Conservation (phyloP, 2,888 invertebrate species). For the Rutpela maculata region DNA sequence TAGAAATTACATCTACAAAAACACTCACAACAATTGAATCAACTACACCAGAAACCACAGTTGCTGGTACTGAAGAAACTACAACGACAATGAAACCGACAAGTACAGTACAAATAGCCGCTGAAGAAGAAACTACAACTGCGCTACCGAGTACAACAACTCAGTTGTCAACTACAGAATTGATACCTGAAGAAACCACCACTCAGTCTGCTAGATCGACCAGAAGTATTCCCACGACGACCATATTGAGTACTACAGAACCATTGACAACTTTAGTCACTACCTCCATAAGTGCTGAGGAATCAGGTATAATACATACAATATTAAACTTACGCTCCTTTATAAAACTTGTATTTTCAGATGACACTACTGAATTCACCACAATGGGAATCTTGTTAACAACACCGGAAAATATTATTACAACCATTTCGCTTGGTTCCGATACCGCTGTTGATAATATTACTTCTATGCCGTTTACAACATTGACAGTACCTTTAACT, state of each 20-base stretch:
- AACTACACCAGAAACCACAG: slow-evolving; percentile 36
- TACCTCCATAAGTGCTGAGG: neutral
- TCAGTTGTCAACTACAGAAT: slow-evolving; percentile 40
- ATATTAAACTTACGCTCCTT: too few species aligned
- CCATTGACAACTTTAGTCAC: neutral
- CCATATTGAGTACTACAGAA: slow-evolving; percentile 20
- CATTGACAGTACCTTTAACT: neutral
- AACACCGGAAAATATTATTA: neutral
- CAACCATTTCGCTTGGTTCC: neutral
- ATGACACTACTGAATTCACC: neutral
- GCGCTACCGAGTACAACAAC: slow-evolving; percentile 27
- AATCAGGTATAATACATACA: slow-evolving; percentile 10
- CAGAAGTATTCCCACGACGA: slow-evolving; percentile 11
- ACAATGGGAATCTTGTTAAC: neutral
- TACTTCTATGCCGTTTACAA: neutral
- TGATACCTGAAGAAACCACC: slow-evolving; percentile 42
- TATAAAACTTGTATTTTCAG: neutral
- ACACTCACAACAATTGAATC: slow-evolving; percentile 18
- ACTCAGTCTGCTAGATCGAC: slow-evolving; percentile 24
- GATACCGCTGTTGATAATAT: neutral
- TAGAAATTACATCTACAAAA: slow-evolving; percentile 21
- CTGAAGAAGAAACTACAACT: slow-evolving; percentile 41
- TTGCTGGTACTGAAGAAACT: slow-evolving; percentile 20
- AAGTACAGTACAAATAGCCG: slow-evolving; percentile 39
- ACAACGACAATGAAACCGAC: slow-evolving; percentile 24